Conservation (phyloP, 1,140 invertebrate species). For the Chrysoperla carnea region DNA sequence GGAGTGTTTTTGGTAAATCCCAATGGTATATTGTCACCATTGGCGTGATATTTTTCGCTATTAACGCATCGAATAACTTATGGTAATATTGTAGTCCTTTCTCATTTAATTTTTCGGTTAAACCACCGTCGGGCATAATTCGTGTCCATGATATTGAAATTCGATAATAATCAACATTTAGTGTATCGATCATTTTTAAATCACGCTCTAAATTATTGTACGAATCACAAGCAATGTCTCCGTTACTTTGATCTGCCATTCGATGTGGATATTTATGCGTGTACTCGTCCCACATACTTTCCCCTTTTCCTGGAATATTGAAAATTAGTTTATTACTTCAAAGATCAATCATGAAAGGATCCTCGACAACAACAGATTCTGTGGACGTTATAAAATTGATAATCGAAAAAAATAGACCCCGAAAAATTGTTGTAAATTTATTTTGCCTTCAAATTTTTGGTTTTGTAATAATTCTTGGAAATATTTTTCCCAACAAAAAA, state of each 20-base stretch:
- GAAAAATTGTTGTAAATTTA: too few species aligned
- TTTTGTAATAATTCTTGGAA: too few species aligned
- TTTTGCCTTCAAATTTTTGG: too few species aligned
- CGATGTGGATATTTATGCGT: constrained; percentile 27
- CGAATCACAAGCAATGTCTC: constrained; percentile 47
- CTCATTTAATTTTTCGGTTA: constrained; percentile 21
- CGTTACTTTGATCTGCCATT: constrained; percentile 25
- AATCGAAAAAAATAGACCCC: too few species aligned
- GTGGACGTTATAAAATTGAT: too few species aligned
- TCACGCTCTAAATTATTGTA: constrained; percentile 48
- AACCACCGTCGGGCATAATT: constrained; percentile 31
- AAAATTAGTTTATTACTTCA: too few species aligned
- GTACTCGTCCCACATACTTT: constrained; percentile 35
- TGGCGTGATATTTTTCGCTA: constrained; percentile 20
- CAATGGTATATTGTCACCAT: constrained; percentile 28
- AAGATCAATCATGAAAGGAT: constrained; percentile 1
- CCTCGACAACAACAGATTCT: too few species aligned
- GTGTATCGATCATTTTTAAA: constrained; percentile 23
- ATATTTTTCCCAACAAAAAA: too few species aligned
- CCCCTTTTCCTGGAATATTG: constrained; percentile 29
- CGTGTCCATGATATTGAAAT: constrained; percentile 42
- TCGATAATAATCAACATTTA: constrained; percentile 19
- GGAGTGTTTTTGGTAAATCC: constrained; percentile 17
- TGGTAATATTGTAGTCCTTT: constrained; percentile 33
- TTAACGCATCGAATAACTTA: constrained; percentile 27